Evolutionary conservation across 2,113 vertebrate genomes (phyloP).

Genomic region (Otus sunia): DNA sequence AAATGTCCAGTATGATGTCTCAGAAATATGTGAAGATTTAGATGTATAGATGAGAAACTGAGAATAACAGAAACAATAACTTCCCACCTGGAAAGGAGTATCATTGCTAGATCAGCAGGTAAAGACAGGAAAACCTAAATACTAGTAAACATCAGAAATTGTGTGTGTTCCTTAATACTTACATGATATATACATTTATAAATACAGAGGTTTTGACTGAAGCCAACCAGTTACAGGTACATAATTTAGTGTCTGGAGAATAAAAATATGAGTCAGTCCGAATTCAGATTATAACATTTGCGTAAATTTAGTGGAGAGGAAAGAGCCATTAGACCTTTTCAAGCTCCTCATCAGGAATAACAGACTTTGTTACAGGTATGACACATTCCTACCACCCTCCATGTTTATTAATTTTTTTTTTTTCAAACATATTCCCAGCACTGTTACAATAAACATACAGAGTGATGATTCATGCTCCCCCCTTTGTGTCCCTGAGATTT

Average conservation of each 20-base stretch:
- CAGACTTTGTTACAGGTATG: neutral
- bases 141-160: neutral
- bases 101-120: neutral
- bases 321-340: neutral
- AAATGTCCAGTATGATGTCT: neutral
- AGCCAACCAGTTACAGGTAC: neutral
- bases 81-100: neutral
- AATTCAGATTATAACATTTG: neutral
- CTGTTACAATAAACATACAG: neutral
- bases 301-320: neutral
- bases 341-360: neutral
- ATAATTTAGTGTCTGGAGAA: neutral
- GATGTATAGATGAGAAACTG: neutral
- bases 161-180: neutral
- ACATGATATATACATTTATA: fast-evolving
- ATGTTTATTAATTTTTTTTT: neutral
- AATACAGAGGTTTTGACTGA: neutral
- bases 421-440: neutral
- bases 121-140: neutral
- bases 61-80: neutral
- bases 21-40: neutral
- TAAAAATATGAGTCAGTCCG: neutral
- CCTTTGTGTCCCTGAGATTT: neutral
- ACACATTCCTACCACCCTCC: neutral
- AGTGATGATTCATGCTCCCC: neutral